These are phyloP conservation scores for Leucoraja ocellata DNA, from an alignment of 2,797 vertebrate genomes.

Conservation along the genomic window DNA sequence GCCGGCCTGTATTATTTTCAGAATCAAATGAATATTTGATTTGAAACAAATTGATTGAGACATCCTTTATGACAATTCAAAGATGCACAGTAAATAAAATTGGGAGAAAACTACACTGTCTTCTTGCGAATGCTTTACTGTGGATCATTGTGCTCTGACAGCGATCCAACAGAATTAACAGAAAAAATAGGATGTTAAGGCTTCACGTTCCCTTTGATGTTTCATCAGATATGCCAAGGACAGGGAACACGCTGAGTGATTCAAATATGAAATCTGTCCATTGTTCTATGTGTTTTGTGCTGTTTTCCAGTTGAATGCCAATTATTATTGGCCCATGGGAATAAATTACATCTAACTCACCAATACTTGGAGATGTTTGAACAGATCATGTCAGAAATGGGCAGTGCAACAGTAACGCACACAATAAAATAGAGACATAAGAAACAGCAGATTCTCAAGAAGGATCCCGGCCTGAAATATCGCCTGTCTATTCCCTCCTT, in stretches of 20 bases:
- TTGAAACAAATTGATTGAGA: neutral
- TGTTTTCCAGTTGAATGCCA: too few relatives aligned
- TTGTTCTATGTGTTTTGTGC: too few relatives aligned
- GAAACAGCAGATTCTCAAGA: too few relatives aligned
- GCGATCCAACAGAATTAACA: neutral
- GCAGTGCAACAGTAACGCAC: neutral
- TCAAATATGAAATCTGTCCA: neutral
- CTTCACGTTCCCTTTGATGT: neutral
- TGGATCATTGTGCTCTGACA: neutral
- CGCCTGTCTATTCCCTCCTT: too few relatives aligned
- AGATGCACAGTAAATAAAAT: neutral
- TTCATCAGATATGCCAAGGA: neutral
- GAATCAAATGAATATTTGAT: constrained; percentile 14
- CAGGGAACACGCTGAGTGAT: neutral
- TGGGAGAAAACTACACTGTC: neutral
- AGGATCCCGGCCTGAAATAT: too few relatives aligned
- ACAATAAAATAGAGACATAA: too few relatives aligned
- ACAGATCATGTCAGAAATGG: neutral
- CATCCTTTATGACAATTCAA: constrained; percentile 10
- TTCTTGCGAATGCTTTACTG: neutral
- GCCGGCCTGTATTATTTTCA: neutral
- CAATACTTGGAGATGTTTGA: neutral
- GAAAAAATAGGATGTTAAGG: neutral
- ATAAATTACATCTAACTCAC: neutral
- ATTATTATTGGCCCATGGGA: neutral